Evolutionary conservation across 1,140 invertebrate species (phyloP).

Genomic region (Dinothrombium tinctorium): DNA sequence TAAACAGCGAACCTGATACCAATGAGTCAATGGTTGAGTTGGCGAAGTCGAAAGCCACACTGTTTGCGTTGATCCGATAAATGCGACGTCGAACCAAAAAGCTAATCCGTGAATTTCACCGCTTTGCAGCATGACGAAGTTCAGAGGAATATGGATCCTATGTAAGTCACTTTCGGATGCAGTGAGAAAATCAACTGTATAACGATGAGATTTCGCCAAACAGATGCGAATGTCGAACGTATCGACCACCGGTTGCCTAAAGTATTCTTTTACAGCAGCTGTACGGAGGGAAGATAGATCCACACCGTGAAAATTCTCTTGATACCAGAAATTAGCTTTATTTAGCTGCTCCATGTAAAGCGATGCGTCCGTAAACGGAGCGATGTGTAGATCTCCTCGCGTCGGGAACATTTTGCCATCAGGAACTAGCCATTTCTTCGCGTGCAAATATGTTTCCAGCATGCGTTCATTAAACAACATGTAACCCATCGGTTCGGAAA

Average conservation of each 20-base stretch:
- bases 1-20: conserved; percentile 96
- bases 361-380: conserved; percentile 94
- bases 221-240: conserved; percentile 97
- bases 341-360: conserved; percentile 95
- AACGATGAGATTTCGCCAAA: conserved; percentile 75
- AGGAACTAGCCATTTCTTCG: conserved; percentile 79
- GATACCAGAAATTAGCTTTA: conserved; percentile 97
- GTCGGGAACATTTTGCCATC: conserved; percentile 90
- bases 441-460: conserved; percentile 95
- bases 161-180: conserved; percentile 85
- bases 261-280: conserved; percentile 89
- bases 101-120: conserved; percentile 90
- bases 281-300: conserved; percentile 69
- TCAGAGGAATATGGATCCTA: conserved; percentile 79
- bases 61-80: conserved; percentile 63
- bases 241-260: conserved; percentile 94
- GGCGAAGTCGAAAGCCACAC: conserved; percentile 96
- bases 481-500: conserved; percentile 98
- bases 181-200: conserved; percentile 83
- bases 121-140: conserved; percentile 73
- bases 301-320: conserved; percentile 92
- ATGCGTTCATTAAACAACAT: conserved; percentile 99
- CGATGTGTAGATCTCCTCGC: conserved; percentile 82
- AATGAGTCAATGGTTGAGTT: conserved; percentile 94
- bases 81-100: conserved; percentile 99